Conservation (phyloP, 1,140 invertebrate species). For the Littorina saxatilis region DNA sequence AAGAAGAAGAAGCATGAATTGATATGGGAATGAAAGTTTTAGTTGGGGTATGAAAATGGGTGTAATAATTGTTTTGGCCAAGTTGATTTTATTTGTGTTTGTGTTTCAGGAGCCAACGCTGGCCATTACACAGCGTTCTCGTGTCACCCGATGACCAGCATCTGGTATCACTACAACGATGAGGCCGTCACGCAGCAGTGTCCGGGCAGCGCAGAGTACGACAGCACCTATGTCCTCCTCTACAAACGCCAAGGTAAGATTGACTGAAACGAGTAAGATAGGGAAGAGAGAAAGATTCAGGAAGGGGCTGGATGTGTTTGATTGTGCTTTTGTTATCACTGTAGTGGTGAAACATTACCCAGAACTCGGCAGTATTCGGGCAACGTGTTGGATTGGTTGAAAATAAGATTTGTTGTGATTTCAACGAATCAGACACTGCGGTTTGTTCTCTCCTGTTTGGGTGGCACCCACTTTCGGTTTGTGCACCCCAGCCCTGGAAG, state of each 20-base stretch:
- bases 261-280: too few species aligned
- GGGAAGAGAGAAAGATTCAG: neutral
- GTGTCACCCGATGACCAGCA: conserved; percentile 83
- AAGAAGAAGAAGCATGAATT: too few species aligned
- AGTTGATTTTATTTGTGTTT: neutral
- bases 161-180: conserved; percentile 92
- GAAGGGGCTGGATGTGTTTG: neutral
- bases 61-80: neutral
- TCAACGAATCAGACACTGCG: too few species aligned
- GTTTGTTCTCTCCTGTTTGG: too few species aligned
- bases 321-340: too few species aligned
- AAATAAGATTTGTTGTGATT: too few species aligned
- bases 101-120: conserved; percentile 77
- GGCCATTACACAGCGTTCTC: conserved; percentile 85
- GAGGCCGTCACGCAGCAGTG: conserved; percentile 79
- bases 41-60: too few species aligned
- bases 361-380: neutral
- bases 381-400: too few species aligned
- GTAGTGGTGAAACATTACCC: neutral
- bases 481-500: too few species aligned
- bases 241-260: conserved; percentile 79
- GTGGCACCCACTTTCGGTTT: too few species aligned
- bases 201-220: conserved; percentile 82
- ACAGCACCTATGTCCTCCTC: conserved; percentile 84
- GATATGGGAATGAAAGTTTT: too few species aligned